Percentiles rank a stretch among this genome's conserved stretches.
Conservation (phyloP, 1,140 invertebrate species). For the Drosophila asahinai region DNA sequence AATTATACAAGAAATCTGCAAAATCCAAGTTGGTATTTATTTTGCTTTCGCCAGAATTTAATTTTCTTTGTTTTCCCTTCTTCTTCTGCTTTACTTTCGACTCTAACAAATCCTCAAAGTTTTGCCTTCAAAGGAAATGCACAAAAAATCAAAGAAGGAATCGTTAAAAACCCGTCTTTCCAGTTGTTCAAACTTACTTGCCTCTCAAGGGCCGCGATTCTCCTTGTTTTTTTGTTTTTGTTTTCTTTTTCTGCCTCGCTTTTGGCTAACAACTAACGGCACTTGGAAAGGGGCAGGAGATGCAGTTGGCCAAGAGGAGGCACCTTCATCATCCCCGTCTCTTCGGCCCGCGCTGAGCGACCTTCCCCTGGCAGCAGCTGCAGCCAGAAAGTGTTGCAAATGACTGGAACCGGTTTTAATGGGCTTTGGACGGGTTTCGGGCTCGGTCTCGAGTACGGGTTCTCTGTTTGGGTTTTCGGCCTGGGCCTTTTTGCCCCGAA, state of each 20-base stretch:
- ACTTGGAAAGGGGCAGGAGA: conserved; percentile 36
- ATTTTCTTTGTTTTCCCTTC: conserved; percentile 33
- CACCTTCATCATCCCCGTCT: background rate
- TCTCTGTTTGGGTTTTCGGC: conserved; percentile 28
- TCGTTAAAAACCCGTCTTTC: conserved; percentile 43
- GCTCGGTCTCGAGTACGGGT: background rate
- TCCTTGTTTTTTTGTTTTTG: conserved; percentile 4
- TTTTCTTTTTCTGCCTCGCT: conserved; percentile 14
- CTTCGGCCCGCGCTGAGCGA: conserved; percentile 17
- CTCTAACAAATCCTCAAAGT: conserved; percentile 50
- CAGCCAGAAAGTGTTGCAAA: conserved; percentile 65
- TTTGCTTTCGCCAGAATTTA: conserved; percentile 25
- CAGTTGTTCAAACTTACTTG: conserved; percentile 51
- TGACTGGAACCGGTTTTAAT: conserved; percentile 58
- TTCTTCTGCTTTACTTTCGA: conserved; percentile 31
- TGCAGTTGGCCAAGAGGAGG: conserved; percentile 52
- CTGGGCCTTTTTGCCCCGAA: conserved; percentile 46
- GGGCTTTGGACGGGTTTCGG: conserved; percentile 31
- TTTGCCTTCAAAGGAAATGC: conserved; percentile 41
- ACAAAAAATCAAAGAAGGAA: conserved; percentile 14
- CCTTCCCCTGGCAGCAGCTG: conserved; percentile 52
- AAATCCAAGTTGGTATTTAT: conserved; percentile 18
- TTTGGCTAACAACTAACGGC: conserved; percentile 52
- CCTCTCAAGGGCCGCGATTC: conserved; percentile 47
- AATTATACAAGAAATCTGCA: background rate